Evolutionary conservation across 2,888 invertebrate species (phyloP), one percentile per base, ranked within the genome.

Genomic region (Sericinus montela): DNA sequence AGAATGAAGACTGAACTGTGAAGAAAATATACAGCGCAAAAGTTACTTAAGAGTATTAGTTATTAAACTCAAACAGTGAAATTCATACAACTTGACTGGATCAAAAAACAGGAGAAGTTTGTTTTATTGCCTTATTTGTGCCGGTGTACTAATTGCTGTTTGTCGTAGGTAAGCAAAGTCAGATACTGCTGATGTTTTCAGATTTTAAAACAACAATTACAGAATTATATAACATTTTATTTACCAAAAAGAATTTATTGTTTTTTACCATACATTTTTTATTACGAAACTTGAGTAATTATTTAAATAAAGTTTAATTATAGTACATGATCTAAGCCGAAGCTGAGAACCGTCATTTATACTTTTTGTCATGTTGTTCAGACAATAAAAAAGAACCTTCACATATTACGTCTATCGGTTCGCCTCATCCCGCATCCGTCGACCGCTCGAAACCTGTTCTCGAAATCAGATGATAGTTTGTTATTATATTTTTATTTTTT

Each of bases 131-230:
- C 53, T 60, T 59, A 63, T 67, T 71, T 63, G 55, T 67, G 71
- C 77, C 77, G 80, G 76, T 67, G 61, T 68, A 69, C 72, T 80
- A 79, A 80, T 80, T 80, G 77, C 73, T 76, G 75, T 77, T 75
- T 77, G 75, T 60, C 65, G 70, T 41, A 81, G 84, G 83, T 84
- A 77, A 78, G 84, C 66, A 60, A 72, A 63, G 64, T 69, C 77
- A 72, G 66, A 48, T 56, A 51, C 48, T 38, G 8, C 23, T 19
- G 16, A 30, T 45, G 56, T 57, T 59, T 52, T 58, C 54, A 44
- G 52, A 51, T 47, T 56, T 50, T 47, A 47, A 48, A 53, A 37
- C 37, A 48, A 47, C 44, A 32, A 38, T 40, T 19, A 1, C 15
- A 41, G 11, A 11, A 11, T 35, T 44, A 8, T 41, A 16, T 52